These are phyloP conservation scores for Chionodraco myersi DNA, from an alignment of 2,113 vertebrate species.

Conservation along the genomic window DNA sequence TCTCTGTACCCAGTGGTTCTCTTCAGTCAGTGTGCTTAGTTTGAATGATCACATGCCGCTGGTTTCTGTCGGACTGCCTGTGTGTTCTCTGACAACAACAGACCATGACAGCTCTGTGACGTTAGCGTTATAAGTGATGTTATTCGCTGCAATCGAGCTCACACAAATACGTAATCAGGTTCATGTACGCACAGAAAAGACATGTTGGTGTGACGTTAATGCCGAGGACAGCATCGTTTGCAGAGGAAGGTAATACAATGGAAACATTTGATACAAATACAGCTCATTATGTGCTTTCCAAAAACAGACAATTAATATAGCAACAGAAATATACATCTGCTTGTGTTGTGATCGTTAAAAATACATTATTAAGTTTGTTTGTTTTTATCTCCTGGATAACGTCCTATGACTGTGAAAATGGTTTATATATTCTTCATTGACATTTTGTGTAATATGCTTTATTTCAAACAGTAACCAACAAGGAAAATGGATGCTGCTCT, in stretches of 20 bases:
- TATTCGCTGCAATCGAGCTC: neutral
- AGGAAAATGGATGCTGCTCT: neutral
- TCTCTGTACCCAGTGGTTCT: slow-evolving; percentile 3
- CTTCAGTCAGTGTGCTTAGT: slow-evolving; percentile 43
- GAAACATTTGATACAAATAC: too few relatives aligned
- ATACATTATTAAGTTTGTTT: neutral
- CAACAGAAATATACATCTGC: neutral
- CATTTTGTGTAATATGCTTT: neutral
- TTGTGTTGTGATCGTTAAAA: neutral
- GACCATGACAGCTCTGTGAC: slow-evolving; percentile 38
- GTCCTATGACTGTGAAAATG: neutral
- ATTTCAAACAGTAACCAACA: neutral
- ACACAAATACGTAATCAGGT: slow-evolving; percentile 6
- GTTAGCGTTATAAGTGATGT: slow-evolving; percentile 18
- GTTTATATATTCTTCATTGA: neutral
- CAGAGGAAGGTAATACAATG: neutral
- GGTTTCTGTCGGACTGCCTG: slow-evolving; percentile 12
- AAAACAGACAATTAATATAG: neutral
- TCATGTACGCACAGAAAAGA: neutral
- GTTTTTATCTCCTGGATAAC: neutral
- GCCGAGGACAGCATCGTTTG: neutral
- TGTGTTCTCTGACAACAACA: slow-evolving; percentile 21
- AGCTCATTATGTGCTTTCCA: too few relatives aligned
- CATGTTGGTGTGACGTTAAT: too few relatives aligned
- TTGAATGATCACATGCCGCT: slow-evolving; percentile 23